phyloP scores from a whole-genome alignment of 2,888 invertebrate genomes.

The Rhaphigaster nebulosa region DNA sequence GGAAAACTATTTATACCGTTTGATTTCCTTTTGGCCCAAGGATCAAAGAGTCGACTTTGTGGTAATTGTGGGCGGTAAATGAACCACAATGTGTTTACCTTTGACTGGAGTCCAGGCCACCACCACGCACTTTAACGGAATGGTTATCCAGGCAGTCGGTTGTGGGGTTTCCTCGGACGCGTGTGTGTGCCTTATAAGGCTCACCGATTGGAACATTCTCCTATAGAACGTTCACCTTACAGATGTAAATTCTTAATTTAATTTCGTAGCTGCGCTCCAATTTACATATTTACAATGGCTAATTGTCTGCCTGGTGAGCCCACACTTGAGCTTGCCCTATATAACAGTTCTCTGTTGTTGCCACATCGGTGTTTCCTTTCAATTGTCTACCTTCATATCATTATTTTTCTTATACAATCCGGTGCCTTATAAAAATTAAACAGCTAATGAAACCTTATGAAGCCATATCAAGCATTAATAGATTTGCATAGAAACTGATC shows the following conservation, averaged over 20 bases:
- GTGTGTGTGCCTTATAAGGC: slow-evolving; percentile 2
- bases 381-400: neutral
- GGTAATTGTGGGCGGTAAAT: slow-evolving; percentile 43
- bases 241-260: slow-evolving; percentile 43
- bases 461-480: too few relatives aligned
- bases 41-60: slow-evolving; percentile 54
- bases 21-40: slow-evolving; percentile 46
- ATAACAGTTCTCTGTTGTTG: neutral
- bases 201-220: neutral
- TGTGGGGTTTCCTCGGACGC: neutral
- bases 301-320: slow-evolving; percentile 9
- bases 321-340: slow-evolving; percentile 32
- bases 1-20: slow-evolving; percentile 57
- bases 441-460: too few relatives aligned
- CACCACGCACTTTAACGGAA: neutral
- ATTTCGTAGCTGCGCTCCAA: slow-evolving; percentile 14
- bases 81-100: neutral
- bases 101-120: slow-evolving; percentile 31
- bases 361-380: neutral
- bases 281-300: slow-evolving; percentile 46
- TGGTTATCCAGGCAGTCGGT: neutral
- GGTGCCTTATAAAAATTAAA: neutral
- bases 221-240: slow-evolving; percentile 36
- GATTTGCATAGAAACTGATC: too few relatives aligned
- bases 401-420: neutral